These are phyloP conservation scores for Papio anubis DNA, from an alignment of 2,113 vertebrate genomes.

Conservation along the genomic window DNA sequence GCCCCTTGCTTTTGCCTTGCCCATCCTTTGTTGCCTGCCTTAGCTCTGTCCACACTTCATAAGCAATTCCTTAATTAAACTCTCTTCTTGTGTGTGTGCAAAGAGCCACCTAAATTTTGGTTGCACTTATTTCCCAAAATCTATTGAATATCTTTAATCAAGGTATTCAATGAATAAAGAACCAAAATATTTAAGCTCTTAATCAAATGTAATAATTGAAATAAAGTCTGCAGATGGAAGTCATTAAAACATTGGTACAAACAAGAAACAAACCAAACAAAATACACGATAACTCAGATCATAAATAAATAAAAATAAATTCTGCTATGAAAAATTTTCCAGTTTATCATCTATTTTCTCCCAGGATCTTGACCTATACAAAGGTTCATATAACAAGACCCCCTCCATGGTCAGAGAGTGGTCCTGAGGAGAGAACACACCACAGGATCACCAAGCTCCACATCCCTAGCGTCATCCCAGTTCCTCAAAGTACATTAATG, in stretches of 20 bases:
- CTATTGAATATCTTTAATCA: background rate
- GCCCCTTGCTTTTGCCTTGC: background rate
- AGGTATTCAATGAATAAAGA: background rate
- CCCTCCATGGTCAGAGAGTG: background rate
- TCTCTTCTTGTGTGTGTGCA: no score
- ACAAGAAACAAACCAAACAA: slow-evolving; percentile 16
- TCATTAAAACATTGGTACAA: background rate
- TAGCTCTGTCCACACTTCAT: background rate
- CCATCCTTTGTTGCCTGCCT: background rate
- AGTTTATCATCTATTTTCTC: background rate
- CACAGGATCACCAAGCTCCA: background rate
- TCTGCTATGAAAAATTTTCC: background rate
- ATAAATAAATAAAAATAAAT: background rate
- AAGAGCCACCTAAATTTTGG: no score
- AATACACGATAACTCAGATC: background rate
- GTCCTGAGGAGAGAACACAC: background rate
- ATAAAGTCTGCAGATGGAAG: background rate
- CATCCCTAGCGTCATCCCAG: background rate
- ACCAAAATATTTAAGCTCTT: slow-evolving; percentile 5
- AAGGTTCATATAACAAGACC: background rate
- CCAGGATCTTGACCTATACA: background rate
- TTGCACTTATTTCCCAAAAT: no score
- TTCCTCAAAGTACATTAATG: background rate
- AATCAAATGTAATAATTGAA: background rate
- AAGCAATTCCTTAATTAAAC: background rate